Base-by-base conservation (phyloP, 2,797 vertebrate genomes). In the Phrynocephalus guinanensis region DNA sequence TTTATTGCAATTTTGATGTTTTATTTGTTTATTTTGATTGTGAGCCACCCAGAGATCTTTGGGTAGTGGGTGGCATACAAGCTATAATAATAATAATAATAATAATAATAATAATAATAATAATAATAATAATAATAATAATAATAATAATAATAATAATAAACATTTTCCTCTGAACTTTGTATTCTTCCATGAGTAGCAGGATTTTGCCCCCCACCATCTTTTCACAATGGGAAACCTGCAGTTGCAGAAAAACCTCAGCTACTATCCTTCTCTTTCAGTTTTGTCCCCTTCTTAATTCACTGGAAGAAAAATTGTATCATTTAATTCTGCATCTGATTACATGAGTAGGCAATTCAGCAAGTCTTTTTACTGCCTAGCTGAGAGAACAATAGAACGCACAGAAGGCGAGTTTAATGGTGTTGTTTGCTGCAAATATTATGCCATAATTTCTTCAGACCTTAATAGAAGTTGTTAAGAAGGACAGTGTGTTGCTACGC, bases 381-480 rank as follows among this genome's bases (percentile, higher is more conserved):
- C 77, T 77, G 15, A 78, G 15, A 77, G 67, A 70, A 56, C 50
- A 78, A 33, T 67, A 50, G 60, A 75, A 83, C 38, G 13, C 13
- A 56, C 24, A 85, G 30, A 72, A 15, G 22, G 30, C 60, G 9
- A 1, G 8, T 66, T 80, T 86, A 71, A 72, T 80, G 68, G 6
- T 28, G n/a, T 80, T 71, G 77, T 79, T 86, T 86, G n/a, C 66
- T 79, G 44, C n/a, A 86, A 79, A 79, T 79, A 85, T 68, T 78
- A 71, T 68, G 60, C n/a, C 16, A 33, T 68, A 26, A 26, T 73
- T 76, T 33, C 15, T 67, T 80, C 66, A 71, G 28, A 22, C 48
- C n/a, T 60, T 79, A 56, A 38, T 9, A 56, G n/a, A 13, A 71
- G 75, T 86, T 71, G 77, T 18, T 79, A 33, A 16, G 44, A 85